Percentiles rank a stretch among this genome's conserved stretches.
phyloP scores from a whole-genome alignment of 2,888 invertebrate species.

The Caenorhabditis macrosperma region DNA sequence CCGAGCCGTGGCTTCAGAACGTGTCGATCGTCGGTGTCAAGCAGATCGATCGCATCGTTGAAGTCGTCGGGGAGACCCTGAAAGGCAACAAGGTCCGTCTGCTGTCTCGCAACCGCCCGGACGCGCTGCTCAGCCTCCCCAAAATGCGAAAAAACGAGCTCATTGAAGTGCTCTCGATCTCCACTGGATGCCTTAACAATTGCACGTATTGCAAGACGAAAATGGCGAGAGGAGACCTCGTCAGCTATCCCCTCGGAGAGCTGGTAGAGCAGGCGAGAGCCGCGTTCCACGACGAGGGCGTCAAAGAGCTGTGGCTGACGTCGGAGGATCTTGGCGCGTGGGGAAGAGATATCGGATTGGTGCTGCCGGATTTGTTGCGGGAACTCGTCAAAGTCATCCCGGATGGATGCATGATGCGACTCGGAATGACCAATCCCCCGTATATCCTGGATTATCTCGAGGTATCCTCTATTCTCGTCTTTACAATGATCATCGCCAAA shows the following conservation, averaged over 20 bases:
- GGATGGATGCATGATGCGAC: conserved; percentile 85
- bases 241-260: conserved; percentile 86
- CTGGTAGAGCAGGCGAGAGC: conserved; percentile 65
- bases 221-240: conserved; percentile 92
- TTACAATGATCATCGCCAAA: neutral
- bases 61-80: conserved; percentile 96
- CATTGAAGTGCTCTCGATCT: conserved; percentile 87
- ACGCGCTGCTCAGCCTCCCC: conserved; percentile 90
- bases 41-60: conserved; percentile 96
- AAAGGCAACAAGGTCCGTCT: conserved; percentile 85
- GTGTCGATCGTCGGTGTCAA: conserved; percentile 97
- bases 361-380: conserved; percentile 89
- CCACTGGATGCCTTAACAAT: conserved; percentile 89
- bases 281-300: conserved; percentile 86
- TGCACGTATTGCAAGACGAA: conserved; percentile 96
- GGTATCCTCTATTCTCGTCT: conserved; percentile 78
- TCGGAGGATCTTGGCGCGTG: conserved; percentile 98
- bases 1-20: conserved; percentile 83
- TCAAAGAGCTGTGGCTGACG: conserved; percentile 96
- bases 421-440: conserved; percentile 96
- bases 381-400: conserved; percentile 86
- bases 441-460: conserved; percentile 95
- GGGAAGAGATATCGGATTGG: conserved; percentile 90
- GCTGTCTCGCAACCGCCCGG: conserved; percentile 83
- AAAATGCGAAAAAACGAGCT: conserved; percentile 96